phyloP scores from a whole-genome alignment of 1,140 invertebrate genomes.

The Olivierus martensii region DNA sequence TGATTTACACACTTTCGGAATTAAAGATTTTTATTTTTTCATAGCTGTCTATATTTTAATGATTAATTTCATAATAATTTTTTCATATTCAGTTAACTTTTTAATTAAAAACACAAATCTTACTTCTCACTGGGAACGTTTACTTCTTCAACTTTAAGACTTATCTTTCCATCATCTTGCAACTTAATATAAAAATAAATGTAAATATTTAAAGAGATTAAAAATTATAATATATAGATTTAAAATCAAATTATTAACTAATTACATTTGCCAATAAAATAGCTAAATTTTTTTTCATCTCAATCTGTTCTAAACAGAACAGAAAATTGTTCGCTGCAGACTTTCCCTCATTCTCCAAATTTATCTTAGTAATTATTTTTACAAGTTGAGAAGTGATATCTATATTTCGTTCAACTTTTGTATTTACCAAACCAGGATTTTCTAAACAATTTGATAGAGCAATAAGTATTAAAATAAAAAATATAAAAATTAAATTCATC shows the following conservation, averaged over 20 bases:
- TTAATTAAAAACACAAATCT: neutral
- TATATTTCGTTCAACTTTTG: constrained; percentile 68
- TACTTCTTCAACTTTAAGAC: constrained; percentile 5
- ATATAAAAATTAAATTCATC: too few species aligned
- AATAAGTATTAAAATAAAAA: too few species aligned
- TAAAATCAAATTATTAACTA: too few species aligned
- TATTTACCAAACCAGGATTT: constrained; percentile 41
- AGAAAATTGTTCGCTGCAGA: constrained; percentile 50
- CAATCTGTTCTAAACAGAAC: constrained; percentile 46
- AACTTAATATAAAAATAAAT: too few species aligned
- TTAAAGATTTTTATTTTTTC: too few species aligned
- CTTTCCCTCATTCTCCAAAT: constrained; percentile 64
- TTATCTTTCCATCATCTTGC: constrained; percentile 8
- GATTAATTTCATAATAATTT: too few species aligned
- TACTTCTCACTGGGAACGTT: constrained; percentile 20
- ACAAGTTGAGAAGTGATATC: constrained; percentile 79
- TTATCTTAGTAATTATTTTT: constrained; percentile 61
- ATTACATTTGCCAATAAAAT: neutral
- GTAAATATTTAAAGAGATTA: too few species aligned
- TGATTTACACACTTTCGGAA: too few species aligned
- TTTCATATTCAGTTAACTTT: too few species aligned
- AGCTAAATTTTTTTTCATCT: constrained; percentile 47
- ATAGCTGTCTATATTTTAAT: too few species aligned
- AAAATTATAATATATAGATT: too few species aligned
- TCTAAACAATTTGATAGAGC: too few species aligned